phyloP scores from a whole-genome alignment of 2,888 invertebrate genomes.

The Nasonovia ribisnigri region DNA sequence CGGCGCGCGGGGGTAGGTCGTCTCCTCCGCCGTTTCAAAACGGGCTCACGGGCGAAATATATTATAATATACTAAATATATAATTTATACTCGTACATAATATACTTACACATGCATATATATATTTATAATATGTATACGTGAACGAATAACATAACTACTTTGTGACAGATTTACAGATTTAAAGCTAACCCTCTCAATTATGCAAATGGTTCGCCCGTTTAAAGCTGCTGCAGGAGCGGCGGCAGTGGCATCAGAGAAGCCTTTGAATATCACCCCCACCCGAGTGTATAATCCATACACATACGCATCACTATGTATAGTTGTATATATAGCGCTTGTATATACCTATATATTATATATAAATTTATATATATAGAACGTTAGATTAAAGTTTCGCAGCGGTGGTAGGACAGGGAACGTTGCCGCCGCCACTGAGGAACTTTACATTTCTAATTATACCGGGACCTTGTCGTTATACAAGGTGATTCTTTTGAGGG shows the following conservation, averaged over 20 bases:
- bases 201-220: slow-evolving; percentile 61
- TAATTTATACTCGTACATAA: background rate
- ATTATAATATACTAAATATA: background rate
- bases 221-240: slow-evolving; percentile 45
- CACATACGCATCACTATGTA: background rate
- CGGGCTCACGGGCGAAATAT: background rate
- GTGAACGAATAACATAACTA: slow-evolving; percentile 49
- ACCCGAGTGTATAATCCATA: background rate
- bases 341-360: too few relatives aligned
- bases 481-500: background rate
- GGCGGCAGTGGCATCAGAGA: background rate
- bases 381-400: slow-evolving; percentile 57
- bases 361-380: too few relatives aligned
- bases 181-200: slow-evolving; percentile 65
- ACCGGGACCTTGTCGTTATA: background rate
- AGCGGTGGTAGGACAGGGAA: background rate
- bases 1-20: background rate
- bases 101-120: background rate
- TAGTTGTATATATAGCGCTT: background rate
- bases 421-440: background rate
- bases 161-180: slow-evolving; percentile 65
- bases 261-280: slow-evolving; percentile 56
- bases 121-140: background rate
- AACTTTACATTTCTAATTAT: slow-evolving; percentile 62
- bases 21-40: background rate